Conservation (phyloP, 2,113 vertebrate genomes). For the Tiliqua scincoides region DNA sequence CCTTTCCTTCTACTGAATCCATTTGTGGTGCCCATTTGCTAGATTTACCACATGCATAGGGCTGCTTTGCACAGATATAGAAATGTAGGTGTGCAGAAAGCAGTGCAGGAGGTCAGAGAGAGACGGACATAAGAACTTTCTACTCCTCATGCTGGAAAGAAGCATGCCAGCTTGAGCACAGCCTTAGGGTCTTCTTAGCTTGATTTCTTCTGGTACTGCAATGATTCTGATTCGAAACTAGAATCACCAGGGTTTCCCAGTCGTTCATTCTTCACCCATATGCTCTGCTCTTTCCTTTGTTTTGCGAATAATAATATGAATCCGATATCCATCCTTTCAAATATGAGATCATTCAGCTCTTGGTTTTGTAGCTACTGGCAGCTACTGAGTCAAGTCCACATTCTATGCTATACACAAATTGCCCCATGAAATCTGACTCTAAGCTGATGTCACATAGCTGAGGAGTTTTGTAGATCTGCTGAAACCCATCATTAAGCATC, state of each 20-base stretch:
- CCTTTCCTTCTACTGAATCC: not conserved
- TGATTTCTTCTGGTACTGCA: not conserved
- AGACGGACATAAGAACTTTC: not conserved
- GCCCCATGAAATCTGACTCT: constrained; percentile 40
- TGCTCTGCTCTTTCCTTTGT: not conserved
- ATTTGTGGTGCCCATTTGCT: not conserved
- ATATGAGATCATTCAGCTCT: constrained; percentile 36
- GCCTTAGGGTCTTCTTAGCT: not conserved
- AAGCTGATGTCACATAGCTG: constrained; percentile 35
- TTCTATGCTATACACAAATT: not conserved
- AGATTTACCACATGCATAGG: not conserved
- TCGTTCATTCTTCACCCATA: not conserved
- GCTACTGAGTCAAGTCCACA: constrained; percentile 31
- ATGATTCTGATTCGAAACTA: not conserved
- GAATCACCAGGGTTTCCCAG: not conserved
- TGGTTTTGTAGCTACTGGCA: constrained; percentile 43
- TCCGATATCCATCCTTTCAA: constrained; percentile 5
- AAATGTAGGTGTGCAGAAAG: not conserved
- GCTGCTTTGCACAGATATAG: not conserved
- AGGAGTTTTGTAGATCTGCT: constrained; percentile 36
- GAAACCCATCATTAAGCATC: constrained; percentile 70
- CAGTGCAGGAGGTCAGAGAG: not conserved
- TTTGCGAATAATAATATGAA: not conserved
- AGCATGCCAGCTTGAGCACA: not conserved
- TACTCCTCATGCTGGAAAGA: not conserved